phyloP scores from a whole-genome alignment of 2,113 vertebrate genomes.

The Archocentrus centrarchus region DNA sequence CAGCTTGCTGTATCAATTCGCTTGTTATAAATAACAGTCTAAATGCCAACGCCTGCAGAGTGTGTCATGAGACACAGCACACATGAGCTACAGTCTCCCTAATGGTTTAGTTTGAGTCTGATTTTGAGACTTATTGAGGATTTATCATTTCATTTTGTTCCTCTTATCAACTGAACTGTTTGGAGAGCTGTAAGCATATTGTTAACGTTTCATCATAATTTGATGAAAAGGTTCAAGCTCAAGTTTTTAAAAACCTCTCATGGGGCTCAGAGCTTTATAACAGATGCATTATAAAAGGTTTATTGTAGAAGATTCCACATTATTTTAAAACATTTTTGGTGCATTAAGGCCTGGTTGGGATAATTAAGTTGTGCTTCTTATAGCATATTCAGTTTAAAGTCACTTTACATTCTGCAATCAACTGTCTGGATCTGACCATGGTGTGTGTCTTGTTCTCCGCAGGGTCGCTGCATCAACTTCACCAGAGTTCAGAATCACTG shows the following conservation, averaged over 20 bases:
- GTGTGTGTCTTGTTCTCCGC: conserved; percentile 19
- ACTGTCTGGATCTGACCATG: not conserved
- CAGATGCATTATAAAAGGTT: not conserved
- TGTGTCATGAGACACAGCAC: not conserved
- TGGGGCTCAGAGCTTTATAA: not conserved
- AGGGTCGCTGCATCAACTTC: conserved; percentile 84
- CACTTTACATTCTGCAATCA: not conserved
- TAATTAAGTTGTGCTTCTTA: not conserved
- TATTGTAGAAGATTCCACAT: not conserved
- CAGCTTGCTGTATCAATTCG: not conserved
- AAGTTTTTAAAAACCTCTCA: not conserved
- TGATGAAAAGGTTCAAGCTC: too few species aligned
- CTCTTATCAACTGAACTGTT: not conserved
- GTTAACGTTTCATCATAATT: too few species aligned
- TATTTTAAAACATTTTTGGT: not conserved
- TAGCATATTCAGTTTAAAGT: not conserved
- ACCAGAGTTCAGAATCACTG: conserved; percentile 73
- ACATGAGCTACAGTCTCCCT: not conserved
- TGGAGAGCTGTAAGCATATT: not conserved
- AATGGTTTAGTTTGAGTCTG: not conserved
- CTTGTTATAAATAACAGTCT: conserved; percentile 1
- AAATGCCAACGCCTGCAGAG: not conserved
- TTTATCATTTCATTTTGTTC: not conserved
- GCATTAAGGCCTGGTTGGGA: not conserved
- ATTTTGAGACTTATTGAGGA: not conserved